A percentile compares a stretch with the other conserved stretches of the same genome.
phyloP scores from a whole-genome alignment of 2,888 invertebrate species.

The Lepidocyrtinus sp. region DNA sequence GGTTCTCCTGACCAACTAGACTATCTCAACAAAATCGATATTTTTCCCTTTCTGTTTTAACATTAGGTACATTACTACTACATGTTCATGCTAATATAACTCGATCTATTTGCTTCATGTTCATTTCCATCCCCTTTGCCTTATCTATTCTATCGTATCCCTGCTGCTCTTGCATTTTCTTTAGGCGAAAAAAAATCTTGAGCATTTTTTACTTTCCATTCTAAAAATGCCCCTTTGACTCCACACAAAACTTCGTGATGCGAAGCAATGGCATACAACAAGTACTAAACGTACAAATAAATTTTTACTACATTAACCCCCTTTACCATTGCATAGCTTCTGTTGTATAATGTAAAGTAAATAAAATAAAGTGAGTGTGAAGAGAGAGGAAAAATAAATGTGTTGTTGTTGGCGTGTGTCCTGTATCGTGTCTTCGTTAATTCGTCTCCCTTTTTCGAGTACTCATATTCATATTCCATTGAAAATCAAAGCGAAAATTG shows the following conservation, averaged over 20 bases:
- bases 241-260: background rate
- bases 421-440: too few relatives aligned
- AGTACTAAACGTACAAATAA: background rate
- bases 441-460: too few relatives aligned
- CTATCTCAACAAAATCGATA: conserved; percentile 62
- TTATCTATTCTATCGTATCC: too few relatives aligned
- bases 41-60: conserved; percentile 44
- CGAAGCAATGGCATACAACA: conserved; percentile 1
- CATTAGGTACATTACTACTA: background rate
- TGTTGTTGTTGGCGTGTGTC: too few relatives aligned
- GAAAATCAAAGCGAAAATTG: too few relatives aligned
- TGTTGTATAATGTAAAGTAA: too few relatives aligned
- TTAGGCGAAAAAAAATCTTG: background rate
- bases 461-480: too few relatives aligned
- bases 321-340: background rate
- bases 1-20: conserved; percentile 9
- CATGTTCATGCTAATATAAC: background rate
- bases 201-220: background rate
- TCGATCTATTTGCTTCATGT: background rate
- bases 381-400: too few relatives aligned
- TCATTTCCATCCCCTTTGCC: background rate
- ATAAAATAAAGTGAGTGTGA: too few relatives aligned
- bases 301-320: too few relatives aligned
- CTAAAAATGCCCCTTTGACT: background rate
- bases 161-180: background rate